phyloP scores from a whole-genome alignment of 2,113 vertebrate genomes.

The Alectura lathami region DNA sequence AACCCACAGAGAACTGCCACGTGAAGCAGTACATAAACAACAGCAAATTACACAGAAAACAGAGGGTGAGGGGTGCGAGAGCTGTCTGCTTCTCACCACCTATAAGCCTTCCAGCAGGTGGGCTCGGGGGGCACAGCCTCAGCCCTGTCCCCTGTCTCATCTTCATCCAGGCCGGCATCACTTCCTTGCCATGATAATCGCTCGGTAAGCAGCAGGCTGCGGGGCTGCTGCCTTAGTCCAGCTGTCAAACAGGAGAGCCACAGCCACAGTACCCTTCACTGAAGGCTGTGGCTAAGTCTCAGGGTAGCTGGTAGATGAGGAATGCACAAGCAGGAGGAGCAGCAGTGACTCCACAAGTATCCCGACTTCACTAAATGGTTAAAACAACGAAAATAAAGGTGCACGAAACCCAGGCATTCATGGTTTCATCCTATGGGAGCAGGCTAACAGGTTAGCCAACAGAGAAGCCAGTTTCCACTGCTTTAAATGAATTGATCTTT shows the following conservation, averaged over 20 bases:
- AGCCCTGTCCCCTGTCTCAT: background rate
- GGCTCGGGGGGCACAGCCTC: background rate
- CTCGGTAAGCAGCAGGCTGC: background rate
- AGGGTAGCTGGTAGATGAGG: background rate
- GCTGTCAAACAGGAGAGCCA: background rate
- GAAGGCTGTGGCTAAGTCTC: background rate
- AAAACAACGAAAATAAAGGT: slow-evolving; percentile 24
- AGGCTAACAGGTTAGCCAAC: background rate
- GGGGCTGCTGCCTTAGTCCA: background rate
- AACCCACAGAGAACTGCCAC: background rate
- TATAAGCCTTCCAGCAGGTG: background rate
- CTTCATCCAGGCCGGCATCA: background rate
- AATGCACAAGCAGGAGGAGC: slow-evolving; percentile 2
- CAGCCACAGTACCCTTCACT: background rate
- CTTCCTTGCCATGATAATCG: background rate
- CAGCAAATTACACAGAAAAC: background rate
- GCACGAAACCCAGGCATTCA: background rate
- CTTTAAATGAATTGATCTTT: slow-evolving; percentile 19
- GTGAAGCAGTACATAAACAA: background rate
- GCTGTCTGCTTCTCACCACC: background rate
- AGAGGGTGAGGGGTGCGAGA: background rate
- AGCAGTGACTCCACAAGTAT: background rate
- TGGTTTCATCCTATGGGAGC: background rate
- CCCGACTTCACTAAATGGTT: background rate
- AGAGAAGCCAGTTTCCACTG: slow-evolving; percentile 22